Percentiles rank a stretch among this genome's conserved stretches.
Conservation (phyloP, 1,140 invertebrate genomes). For the Myzus persicae region DNA sequence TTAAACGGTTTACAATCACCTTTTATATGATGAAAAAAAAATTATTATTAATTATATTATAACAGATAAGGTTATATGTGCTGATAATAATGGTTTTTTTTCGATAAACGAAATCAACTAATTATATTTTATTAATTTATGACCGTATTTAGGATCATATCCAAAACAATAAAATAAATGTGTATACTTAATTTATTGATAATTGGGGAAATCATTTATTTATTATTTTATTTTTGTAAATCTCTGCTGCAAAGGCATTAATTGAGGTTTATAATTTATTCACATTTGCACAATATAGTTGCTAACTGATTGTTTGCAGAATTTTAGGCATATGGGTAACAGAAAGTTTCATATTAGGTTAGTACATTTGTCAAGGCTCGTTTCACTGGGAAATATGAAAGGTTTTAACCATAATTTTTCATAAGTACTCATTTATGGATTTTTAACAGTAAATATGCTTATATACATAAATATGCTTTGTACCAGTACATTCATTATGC, state of each 20-base stretch:
- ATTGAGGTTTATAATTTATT: neutral
- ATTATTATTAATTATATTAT: neutral
- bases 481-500: too few species aligned
- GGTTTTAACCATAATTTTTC: too few species aligned
- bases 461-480: too few species aligned
- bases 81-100: neutral
- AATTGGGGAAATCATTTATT: neutral
- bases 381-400: too few species aligned
- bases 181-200: neutral
- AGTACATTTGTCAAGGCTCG: neutral
- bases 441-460: too few species aligned
- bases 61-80: neutral
- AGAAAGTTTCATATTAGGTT: neutral
- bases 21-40: neutral
- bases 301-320: neutral
- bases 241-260: neutral
- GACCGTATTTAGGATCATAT: neutral
- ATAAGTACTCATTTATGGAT: too few species aligned
- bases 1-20: neutral
- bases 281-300: neutral
- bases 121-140: neutral
- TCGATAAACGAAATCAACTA: neutral
- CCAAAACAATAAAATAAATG: neutral
- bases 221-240: neutral
- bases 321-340: neutral